A percentile compares a stretch with the other conserved stretches of the same genome.
Conservation (phyloP, 2,113 vertebrate species). For the Actenoides lindsayi region DNA sequence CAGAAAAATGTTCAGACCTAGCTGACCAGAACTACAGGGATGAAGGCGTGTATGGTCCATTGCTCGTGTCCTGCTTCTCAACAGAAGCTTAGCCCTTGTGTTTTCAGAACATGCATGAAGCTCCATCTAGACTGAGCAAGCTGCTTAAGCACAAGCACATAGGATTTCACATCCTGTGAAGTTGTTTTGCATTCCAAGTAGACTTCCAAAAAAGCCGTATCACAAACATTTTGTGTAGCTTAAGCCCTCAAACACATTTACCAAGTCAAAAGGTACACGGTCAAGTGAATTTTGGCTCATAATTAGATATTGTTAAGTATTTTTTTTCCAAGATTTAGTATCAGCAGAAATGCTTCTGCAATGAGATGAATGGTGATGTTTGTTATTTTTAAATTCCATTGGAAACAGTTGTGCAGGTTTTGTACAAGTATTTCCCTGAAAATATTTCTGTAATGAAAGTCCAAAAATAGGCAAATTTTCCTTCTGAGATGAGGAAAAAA, state of each 20-base stretch:
- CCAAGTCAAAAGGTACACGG: neutral
- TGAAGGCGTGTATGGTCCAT: neutral
- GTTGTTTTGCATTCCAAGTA: neutral
- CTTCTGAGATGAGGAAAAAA: neutral
- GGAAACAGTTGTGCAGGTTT: neutral
- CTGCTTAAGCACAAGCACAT: neutral
- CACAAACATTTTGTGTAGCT: neutral
- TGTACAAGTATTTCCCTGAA: neutral
- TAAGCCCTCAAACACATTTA: neutral
- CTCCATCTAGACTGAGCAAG: neutral
- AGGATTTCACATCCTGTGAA: neutral
- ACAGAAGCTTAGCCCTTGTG: neutral
- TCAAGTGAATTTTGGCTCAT: neutral
- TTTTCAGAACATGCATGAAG: neutral
- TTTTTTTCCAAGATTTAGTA: neutral
- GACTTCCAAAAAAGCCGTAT: neutral
- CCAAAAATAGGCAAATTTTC: neutral
- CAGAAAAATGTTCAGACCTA: neutral
- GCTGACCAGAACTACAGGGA: neutral
- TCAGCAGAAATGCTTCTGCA: neutral
- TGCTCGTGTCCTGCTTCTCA: neutral
- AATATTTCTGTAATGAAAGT: neutral
- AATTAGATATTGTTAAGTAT: neutral
- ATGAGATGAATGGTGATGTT: neutral
- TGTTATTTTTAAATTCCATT: neutral